Base-by-base conservation (phyloP, 2,888 invertebrate genomes). In the Eueremaeus valkanovi region DNA sequence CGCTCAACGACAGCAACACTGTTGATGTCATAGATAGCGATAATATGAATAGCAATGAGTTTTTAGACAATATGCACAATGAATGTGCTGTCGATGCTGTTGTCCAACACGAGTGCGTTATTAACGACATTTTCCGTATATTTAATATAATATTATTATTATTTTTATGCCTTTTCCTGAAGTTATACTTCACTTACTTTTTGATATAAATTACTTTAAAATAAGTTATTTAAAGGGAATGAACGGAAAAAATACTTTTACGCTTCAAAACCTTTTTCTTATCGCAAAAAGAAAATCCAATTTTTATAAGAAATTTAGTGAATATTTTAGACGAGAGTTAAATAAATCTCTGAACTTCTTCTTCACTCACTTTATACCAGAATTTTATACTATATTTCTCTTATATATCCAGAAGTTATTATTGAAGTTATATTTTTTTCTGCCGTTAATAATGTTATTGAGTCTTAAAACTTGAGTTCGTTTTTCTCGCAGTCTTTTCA, bases 211-310 rank as follows among this genome's bases (percentile, higher is more conserved):
- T 55, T 24, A 27, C 24, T n/a, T 55, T 55, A 13, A 55, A 55
- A 55, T 55, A 27, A 55, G 55, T 55, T 55, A 24, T 55, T 55
- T 27, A 55, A 55, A 55, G 36, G 27, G 21, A 51, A 21, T 11
- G 51, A 51, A 51, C n/a, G n/a, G n/a, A n/a, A n/a, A n/a, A n/a
- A n/a, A n/a, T 27, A 55, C 27, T 55, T 55, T 55, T 27, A 55
- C n/a, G n/a, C n/a, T n/a, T n/a, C n/a, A n/a, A n/a, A n/a, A n/a
- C n/a, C n/a, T n/a, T n/a, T n/a, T n/a, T n/a, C n/a, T n/a, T n/a
- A n/a, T n/a, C n/a, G n/a, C n/a, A n/a, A n/a, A n/a, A n/a, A n/a
- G n/a, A n/a, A n/a, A n/a, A 49, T 49, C 2, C 49, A 49, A 18
- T 49, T 49, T 11, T 11, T n/a, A 21, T 9, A 40, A 40, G 49